Conservation (phyloP, 2,797 vertebrate species). For the Myotis pilosus region DNA sequence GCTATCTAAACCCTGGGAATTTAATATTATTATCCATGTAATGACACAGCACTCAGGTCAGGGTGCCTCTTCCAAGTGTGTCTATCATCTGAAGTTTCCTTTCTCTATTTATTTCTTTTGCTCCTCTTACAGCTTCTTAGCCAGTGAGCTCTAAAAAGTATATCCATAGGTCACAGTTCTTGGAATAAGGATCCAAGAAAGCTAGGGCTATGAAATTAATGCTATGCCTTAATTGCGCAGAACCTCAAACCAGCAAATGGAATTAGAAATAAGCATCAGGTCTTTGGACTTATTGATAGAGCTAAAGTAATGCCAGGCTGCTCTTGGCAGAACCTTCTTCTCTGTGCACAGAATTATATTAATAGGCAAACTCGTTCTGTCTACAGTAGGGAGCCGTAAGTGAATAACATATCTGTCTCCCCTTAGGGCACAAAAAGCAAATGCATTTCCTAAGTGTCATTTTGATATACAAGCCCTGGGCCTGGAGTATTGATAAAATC, state of each 20-base stretch:
- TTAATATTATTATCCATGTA: not conserved
- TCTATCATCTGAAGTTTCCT: not conserved
- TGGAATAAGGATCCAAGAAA: conserved; percentile 27
- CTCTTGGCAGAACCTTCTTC: conserved; percentile 55
- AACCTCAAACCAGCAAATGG: conserved; percentile 49
- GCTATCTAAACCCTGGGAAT: not conserved
- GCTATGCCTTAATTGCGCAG: conserved; percentile 53
- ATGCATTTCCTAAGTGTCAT: not conserved
- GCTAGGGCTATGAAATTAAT: conserved; percentile 52
- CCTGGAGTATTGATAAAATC: not conserved
- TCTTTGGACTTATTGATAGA: conserved; percentile 58
- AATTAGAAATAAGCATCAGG: conserved; percentile 62
- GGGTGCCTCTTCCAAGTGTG: not conserved
- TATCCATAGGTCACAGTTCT: not conserved
- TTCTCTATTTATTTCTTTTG: conserved; percentile 29
- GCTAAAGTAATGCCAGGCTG: conserved; percentile 42
- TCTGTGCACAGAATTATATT: conserved; percentile 62
- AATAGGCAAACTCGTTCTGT: conserved; percentile 50
- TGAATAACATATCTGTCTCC: not conserved
- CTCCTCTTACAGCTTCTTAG: not conserved
- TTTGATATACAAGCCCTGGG: not conserved
- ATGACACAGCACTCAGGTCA: not conserved
- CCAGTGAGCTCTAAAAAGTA: not conserved
- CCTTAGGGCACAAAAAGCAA: not conserved
- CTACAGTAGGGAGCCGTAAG: conserved; percentile 21